Conservation (phyloP, 2,888 invertebrate genomes). For the Watsonalla binaria region DNA sequence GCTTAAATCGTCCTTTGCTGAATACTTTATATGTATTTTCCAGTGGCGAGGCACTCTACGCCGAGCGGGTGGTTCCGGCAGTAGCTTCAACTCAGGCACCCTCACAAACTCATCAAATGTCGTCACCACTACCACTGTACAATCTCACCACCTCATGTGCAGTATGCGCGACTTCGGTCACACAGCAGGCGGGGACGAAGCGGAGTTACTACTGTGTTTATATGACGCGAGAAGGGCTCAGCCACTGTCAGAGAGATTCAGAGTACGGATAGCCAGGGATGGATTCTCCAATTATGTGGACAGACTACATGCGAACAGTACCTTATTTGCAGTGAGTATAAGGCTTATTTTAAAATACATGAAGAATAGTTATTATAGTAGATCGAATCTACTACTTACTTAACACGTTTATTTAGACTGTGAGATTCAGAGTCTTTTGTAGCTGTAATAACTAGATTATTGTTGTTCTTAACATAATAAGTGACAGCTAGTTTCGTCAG, state of each 20-base stretch:
- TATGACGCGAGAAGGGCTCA: constrained; percentile 88
- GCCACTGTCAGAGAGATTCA: constrained; percentile 92
- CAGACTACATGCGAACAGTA: constrained; percentile 91
- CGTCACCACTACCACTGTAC: constrained; percentile 37
- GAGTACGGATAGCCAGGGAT: constrained; percentile 92
- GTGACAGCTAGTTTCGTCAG: too few species aligned
- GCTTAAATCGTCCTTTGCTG: too few species aligned
- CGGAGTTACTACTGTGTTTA: constrained; percentile 91
- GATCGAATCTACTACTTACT: too few species aligned
- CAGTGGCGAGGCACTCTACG: constrained; percentile 73
- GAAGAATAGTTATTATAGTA: background rate
- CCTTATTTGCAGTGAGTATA: constrained; percentile 87
- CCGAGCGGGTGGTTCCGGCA: constrained; percentile 66
- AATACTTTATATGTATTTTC: constrained; percentile 5
- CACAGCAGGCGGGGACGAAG: constrained; percentile 92
- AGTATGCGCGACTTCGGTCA: constrained; percentile 91
- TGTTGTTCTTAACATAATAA: too few species aligned
- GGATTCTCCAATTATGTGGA: constrained; percentile 94
- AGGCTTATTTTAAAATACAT: background rate
- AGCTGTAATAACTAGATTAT: too few species aligned
- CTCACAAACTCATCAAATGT: constrained; percentile 47
- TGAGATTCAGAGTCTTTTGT: too few species aligned
- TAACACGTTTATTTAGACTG: too few species aligned
- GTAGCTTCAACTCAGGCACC: constrained; percentile 69
- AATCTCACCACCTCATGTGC: constrained; percentile 84